A percentile compares a stretch with the other conserved stretches of the same genome.
Evolutionary conservation across 1,140 invertebrate genomes (phyloP).

Genomic region (Magallana gigas): DNA sequence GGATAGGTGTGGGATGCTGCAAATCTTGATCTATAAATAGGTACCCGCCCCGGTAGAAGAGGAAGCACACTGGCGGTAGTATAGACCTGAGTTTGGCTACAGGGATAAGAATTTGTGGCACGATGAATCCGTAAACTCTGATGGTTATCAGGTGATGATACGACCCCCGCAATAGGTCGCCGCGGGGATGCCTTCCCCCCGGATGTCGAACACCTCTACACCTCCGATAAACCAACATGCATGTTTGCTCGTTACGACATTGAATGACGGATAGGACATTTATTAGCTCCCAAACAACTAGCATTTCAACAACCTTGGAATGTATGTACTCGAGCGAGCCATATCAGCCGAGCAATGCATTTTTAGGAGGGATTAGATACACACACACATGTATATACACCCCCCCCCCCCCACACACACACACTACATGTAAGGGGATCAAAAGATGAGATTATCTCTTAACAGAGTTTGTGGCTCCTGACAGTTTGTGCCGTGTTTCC

Average conservation of each 20-base stretch:
- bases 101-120: neutral
- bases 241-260: conserved; percentile 17
- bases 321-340: neutral
- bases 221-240: neutral
- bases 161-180: neutral
- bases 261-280: neutral
- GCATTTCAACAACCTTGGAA: conserved; percentile 14
- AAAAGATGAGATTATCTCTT: too few species aligned
- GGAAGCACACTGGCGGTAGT: neutral
- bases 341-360: too few species aligned
- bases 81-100: neutral
- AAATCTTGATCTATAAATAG: conserved; percentile 7
- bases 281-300: neutral
- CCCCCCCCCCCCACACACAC: too few species aligned
- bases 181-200: neutral
- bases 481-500: too few species aligned
- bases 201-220: neutral
- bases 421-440: too few species aligned
- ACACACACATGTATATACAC: too few species aligned
- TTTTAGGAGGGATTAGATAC: too few species aligned
- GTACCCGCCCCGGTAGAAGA: neutral
- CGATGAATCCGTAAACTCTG: too few species aligned
- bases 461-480: too few species aligned
- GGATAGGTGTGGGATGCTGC: too few species aligned
- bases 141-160: conserved; percentile 34